These are phyloP conservation scores for Morpho deidamia DNA, from an alignment of 2,888 invertebrate species.

Conservation along the genomic window DNA sequence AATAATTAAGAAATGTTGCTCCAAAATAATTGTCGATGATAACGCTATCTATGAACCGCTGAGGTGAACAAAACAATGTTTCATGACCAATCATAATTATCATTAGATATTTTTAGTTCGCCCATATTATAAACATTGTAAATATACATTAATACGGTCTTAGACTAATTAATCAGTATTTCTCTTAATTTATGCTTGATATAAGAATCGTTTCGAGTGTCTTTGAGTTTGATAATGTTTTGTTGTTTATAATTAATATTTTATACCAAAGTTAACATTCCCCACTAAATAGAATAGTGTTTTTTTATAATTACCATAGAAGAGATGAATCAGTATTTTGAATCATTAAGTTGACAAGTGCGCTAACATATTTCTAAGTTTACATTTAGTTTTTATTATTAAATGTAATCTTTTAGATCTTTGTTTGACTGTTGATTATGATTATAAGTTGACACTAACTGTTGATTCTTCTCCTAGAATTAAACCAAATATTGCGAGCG, in stretches of 20 bases:
- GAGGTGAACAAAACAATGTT: slow-evolving; percentile 7
- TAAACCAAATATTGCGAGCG: slow-evolving; percentile 75
- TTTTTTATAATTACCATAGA: slow-evolving; percentile 42
- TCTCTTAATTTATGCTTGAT: slow-evolving; percentile 73
- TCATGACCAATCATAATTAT: neutral
- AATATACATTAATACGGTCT: slow-evolving; percentile 58
- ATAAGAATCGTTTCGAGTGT: slow-evolving; percentile 68
- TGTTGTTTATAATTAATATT: slow-evolving; percentile 76
- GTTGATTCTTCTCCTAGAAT: slow-evolving; percentile 72
- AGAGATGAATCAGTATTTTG: slow-evolving; percentile 49
- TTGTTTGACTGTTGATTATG: slow-evolving; percentile 66
- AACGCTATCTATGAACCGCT: slow-evolving; percentile 12
- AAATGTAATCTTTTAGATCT: slow-evolving; percentile 64
- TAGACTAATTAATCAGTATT: slow-evolving; percentile 74
- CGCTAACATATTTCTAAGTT: slow-evolving; percentile 57
- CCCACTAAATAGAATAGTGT: slow-evolving; percentile 77
- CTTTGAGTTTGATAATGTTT: slow-evolving; percentile 70
- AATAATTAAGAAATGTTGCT: neutral
- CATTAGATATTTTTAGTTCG: slow-evolving; percentile 38
- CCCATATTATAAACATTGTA: slow-evolving; percentile 54
- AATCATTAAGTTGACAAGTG: slow-evolving; percentile 47
- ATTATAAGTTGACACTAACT: slow-evolving; percentile 51
- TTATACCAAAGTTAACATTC: slow-evolving; percentile 88
- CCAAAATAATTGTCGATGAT: neutral
- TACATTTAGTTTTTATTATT: slow-evolving; percentile 56